Conservation (phyloP, 2,888 invertebrate species). For the Xestia ashworthii region DNA sequence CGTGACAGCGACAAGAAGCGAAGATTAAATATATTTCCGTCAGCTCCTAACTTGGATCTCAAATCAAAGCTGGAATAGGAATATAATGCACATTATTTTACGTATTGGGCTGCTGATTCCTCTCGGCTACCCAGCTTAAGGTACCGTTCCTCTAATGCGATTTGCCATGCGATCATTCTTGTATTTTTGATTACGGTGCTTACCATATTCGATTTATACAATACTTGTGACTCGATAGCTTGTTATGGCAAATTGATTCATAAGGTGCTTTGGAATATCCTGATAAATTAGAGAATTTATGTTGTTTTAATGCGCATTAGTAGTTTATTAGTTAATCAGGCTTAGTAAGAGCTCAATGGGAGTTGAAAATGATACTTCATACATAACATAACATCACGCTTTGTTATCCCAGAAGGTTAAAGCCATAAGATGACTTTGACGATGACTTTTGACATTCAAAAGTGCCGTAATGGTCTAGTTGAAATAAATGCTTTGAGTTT, state of each 20-base stretch:
- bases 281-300: neutral
- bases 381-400: too few relatives aligned
- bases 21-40: neutral
- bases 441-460: too few relatives aligned
- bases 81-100: slow-evolving; percentile 65
- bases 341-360: neutral
- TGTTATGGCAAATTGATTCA: slow-evolving; percentile 29
- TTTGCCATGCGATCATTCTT: slow-evolving; percentile 43
- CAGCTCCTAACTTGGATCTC: slow-evolving; percentile 31
- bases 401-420: too few relatives aligned
- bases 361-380: neutral
- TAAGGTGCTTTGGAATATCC: neutral
- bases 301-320: neutral
- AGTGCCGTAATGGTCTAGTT: too few relatives aligned
- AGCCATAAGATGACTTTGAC: too few relatives aligned
- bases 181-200: slow-evolving; percentile 51
- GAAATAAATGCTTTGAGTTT: too few relatives aligned
- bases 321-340: neutral
- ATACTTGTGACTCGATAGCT: slow-evolving; percentile 7
- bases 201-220: slow-evolving; percentile 26
- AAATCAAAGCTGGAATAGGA: slow-evolving; percentile 48
- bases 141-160: slow-evolving; percentile 56
- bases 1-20: neutral
- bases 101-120: slow-evolving; percentile 57
- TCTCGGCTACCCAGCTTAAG: slow-evolving; percentile 36